Conservation (phyloP, 2,888 invertebrate species). For the Drosophila crucigera region DNA sequence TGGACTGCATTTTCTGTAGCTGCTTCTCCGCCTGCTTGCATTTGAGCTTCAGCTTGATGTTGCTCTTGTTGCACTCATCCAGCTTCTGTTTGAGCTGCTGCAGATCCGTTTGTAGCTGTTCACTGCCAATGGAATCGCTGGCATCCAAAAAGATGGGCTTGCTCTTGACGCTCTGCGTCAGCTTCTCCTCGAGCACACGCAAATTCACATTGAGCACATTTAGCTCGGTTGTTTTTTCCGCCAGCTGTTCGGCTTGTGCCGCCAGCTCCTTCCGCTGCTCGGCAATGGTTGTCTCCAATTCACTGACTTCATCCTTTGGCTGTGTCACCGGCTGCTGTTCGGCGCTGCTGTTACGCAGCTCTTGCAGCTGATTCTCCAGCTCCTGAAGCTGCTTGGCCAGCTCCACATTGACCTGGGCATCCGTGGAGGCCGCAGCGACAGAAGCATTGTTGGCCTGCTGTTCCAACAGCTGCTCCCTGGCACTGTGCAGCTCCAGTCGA, state of each 20-base stretch:
- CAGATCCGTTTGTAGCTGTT: constrained; percentile 80
- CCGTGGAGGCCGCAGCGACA: constrained; percentile 38
- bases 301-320: constrained; percentile 82
- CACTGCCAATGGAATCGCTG: constrained; percentile 27
- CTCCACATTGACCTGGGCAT: constrained; percentile 74
- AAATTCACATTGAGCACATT: constrained; percentile 86
- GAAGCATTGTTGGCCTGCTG: constrained; percentile 20
- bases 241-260: constrained; percentile 86
- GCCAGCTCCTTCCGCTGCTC: constrained; percentile 86
- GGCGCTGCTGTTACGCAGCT: constrained; percentile 31
- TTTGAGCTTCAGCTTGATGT: constrained; percentile 86
- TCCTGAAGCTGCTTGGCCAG: constrained; percentile 82
- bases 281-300: constrained; percentile 86
- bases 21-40: constrained; percentile 92
- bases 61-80: constrained; percentile 89
- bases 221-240: constrained; percentile 87
- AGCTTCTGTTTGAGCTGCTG: constrained; percentile 89
- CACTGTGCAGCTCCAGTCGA: constrained; percentile 83
- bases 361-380: constrained; percentile 58
- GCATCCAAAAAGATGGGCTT: constrained; percentile 82
- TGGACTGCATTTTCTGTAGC: constrained; percentile 88
- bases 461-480: constrained; percentile 82
- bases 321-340: constrained; percentile 75
- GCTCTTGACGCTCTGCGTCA: constrained; percentile 73
- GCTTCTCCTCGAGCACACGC: constrained; percentile 84